Percentiles rank a stretch among this genome's conserved stretches.
These are phyloP conservation scores for Choreutis nemorana DNA, from an alignment of 2,888 invertebrate genomes.

Conservation along the genomic window DNA sequence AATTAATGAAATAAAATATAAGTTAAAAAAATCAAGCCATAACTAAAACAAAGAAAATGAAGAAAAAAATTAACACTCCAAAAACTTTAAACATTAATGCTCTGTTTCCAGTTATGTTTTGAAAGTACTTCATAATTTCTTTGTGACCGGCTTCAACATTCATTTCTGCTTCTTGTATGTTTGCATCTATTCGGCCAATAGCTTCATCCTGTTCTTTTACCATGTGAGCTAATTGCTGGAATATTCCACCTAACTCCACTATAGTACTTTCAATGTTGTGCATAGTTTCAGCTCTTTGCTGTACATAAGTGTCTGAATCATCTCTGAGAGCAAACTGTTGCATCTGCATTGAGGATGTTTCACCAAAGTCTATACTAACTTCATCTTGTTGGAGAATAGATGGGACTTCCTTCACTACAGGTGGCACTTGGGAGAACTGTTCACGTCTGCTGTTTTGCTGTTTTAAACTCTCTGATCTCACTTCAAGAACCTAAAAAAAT, in stretches of 20 bases:
- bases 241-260: conserved; percentile 98
- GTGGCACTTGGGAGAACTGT: conserved; percentile 72
- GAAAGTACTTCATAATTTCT: conserved; percentile 97
- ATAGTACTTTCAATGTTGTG: conserved; percentile 99
- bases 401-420: conserved; percentile 52
- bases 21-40: conserved; percentile 69
- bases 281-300: conserved; percentile 96
- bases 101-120: conserved; percentile 94
- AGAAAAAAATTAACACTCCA: conserved; percentile 97
- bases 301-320: conserved; percentile 89
- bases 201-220: conserved; percentile 99
- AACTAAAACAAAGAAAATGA: conserved; percentile 98
- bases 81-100: conserved; percentile 99
- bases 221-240: conserved; percentile 95
- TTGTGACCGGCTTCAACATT: conserved; percentile 98
- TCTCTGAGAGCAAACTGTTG: conserved; percentile 82
- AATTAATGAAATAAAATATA: neutral
- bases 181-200: conserved; percentile 96
- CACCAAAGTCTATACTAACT: conserved; percentile 87
- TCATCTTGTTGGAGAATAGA: conserved; percentile 70
- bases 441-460: conserved; percentile 94
- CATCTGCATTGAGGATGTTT: conserved; percentile 49
- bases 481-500: conserved; percentile 82
- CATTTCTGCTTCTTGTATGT: conserved; percentile 93
- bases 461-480: conserved; percentile 96